These are phyloP conservation scores for Pseudoatta argentina DNA, from an alignment of 1,140 invertebrate species.

Conservation along the genomic window DNA sequence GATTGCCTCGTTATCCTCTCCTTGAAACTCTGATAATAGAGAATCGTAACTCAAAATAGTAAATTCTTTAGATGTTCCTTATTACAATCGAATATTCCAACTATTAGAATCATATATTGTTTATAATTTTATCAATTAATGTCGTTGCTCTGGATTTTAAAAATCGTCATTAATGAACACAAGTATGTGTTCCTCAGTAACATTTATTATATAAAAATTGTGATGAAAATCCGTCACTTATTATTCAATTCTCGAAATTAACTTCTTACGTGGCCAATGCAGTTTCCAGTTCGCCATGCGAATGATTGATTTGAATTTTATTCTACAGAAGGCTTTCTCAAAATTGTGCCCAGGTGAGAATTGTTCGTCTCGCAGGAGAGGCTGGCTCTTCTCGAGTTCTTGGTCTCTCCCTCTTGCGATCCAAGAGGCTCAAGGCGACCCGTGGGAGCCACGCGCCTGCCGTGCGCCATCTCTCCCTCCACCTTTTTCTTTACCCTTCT, in stretches of 20 bases:
- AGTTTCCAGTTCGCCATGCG: not conserved
- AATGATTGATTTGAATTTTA: constrained; percentile 7
- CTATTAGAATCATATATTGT: not conserved
- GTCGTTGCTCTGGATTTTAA: too few species aligned
- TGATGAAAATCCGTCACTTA: not conserved
- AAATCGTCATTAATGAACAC: not conserved
- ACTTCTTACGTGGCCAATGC: not conserved
- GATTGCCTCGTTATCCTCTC: constrained; percentile 45
- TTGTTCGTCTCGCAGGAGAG: constrained; percentile 2
- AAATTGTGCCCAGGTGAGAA: constrained; percentile 5
- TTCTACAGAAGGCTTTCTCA: not conserved
- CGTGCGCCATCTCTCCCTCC: constrained; percentile 79
- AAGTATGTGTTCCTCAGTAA: not conserved
- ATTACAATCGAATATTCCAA: not conserved
- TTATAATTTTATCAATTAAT: too few species aligned
- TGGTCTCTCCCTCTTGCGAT: constrained; percentile 61
- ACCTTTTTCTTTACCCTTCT: constrained; percentile 29
- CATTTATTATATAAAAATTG: not conserved
- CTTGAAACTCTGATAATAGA: not conserved
- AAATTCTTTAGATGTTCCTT: not conserved
- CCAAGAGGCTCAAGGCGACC: constrained; percentile 76
- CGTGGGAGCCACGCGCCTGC: constrained; percentile 84
- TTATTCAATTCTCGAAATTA: not conserved
- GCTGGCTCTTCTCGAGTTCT: constrained; percentile 42
- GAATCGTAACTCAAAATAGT: constrained; percentile 15